Percentiles rank a stretch among this genome's conserved stretches.
These are phyloP conservation scores for Cantharis rustica DNA, from an alignment of 2,888 invertebrate species.

Conservation along the genomic window DNA sequence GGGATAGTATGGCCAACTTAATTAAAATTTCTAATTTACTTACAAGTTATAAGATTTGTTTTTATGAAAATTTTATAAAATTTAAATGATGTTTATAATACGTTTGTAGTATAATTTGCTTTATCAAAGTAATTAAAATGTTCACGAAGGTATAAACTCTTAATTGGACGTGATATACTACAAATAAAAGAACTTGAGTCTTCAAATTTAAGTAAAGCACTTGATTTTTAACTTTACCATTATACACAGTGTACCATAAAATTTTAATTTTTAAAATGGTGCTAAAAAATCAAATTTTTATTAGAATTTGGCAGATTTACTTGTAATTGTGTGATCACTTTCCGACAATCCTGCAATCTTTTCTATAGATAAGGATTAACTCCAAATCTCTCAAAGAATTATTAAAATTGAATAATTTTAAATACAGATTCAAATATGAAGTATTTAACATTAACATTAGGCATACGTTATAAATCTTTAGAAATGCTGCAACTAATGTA, in stretches of 20 bases:
- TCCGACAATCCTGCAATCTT: too few relatives aligned
- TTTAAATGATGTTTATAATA: background rate
- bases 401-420: too few relatives aligned
- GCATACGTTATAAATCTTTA: too few relatives aligned
- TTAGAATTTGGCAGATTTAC: too few relatives aligned
- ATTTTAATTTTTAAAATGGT: too few relatives aligned
- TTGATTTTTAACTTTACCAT: background rate
- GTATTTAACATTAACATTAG: too few relatives aligned
- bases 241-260: background rate
- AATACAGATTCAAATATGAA: too few relatives aligned
- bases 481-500: too few relatives aligned
- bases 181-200: background rate
- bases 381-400: too few relatives aligned
- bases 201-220: background rate
- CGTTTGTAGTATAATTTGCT: background rate
- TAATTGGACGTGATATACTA: background rate
- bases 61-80: background rate
- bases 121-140: background rate
- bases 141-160: background rate
- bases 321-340: too few relatives aligned
- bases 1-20: slow-evolving; percentile 5
- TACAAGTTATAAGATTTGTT: background rate
- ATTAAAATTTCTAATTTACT: slow-evolving; percentile 17
- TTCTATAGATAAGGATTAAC: too few relatives aligned
- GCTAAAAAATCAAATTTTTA: too few relatives aligned